Base-by-base conservation (phyloP, 2,888 invertebrate species). In the Aromia moschata region DNA sequence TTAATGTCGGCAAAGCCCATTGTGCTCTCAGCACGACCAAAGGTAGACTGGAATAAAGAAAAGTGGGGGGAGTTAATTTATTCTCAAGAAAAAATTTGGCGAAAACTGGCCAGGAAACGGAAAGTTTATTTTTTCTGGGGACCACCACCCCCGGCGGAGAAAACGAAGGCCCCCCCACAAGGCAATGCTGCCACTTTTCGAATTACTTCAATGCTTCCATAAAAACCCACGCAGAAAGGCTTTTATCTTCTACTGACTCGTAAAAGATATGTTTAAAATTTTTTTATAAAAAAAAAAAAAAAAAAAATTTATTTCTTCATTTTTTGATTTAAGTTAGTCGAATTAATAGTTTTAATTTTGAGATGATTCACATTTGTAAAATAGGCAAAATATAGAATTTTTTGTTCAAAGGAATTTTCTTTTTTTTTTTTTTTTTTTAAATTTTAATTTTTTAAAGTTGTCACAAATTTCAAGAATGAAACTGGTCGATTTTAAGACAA, bases 111-210 rank as follows among this genome's bases (percentile, higher is more conserved):
- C 91, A 74, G 93, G 93, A 76, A 84, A 94, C 56, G 91, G 93
- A 69, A 87, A 93, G 73, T 92, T 94, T 66, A 92, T 94, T 71
- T 94, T 94, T 74, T 93, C 89, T 47, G 94, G 94, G 62, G 94
- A 94, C 78, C 94, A 94, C n/a, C 81, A 85, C 86, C 47, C 94
- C 94, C 0, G 94, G 94, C 77, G 94, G 94, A 81, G 94, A 94
- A 94, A 37, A 94, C 94, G 91, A 84, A 87, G 92, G 92, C 93
- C 0, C 82, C 94, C 52, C n/a, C n/a, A n/a, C 93, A 94, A 83
- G 94, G 93, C 76, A 93, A 94, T 92, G 94, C 94, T 0, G 91
- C 93, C 1, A 94, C 94, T 2, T 95, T 94, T 85, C 88, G 94
- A 46, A 92, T 95, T n/a, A 89, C 93, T 14, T 33, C 61, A 10